A percentile compares a stretch with the other conserved stretches of the same genome.
Conservation (phyloP, 92 coral and sea anemone species). For the Desmophyllum pertusum region DNA sequence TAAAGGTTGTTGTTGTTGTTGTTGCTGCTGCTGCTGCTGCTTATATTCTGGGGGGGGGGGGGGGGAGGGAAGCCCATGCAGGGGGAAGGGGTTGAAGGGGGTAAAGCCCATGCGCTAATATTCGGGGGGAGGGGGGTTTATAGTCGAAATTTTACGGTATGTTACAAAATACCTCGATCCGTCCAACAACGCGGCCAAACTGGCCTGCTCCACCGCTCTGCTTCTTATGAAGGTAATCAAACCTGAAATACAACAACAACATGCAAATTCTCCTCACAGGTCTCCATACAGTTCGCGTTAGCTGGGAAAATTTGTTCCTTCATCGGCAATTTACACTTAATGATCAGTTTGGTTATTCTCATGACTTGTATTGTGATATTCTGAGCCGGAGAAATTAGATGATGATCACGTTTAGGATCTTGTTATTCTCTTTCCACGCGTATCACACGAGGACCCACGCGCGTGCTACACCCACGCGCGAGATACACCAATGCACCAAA, state of each 20-base stretch:
- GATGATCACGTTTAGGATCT: neutral
- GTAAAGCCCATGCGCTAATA: no score
- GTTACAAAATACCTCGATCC: conserved; percentile 66
- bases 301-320: neutral
- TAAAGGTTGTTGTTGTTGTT: no score
- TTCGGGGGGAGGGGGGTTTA: no score
- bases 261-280: neutral
- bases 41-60: no score
- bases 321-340: neutral
- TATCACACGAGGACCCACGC: no score
- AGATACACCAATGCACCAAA: no score
- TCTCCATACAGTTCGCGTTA: neutral
- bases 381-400: neutral
- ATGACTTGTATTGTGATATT: neutral
- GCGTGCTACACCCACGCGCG: no score
- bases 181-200: conserved; percentile 93
- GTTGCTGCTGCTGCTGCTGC: no score
- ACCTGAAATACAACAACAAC: conserved; percentile 51
- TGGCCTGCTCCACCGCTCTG: conserved; percentile 99
- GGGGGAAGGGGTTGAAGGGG: no score
- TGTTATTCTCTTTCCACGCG: no score
- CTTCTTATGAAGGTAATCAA: conserved; percentile 93
- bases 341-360: neutral
- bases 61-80: no score
- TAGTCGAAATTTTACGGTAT: no score